phyloP scores from a whole-genome alignment of 2,888 invertebrate species.

The Stenodera caucasica region DNA sequence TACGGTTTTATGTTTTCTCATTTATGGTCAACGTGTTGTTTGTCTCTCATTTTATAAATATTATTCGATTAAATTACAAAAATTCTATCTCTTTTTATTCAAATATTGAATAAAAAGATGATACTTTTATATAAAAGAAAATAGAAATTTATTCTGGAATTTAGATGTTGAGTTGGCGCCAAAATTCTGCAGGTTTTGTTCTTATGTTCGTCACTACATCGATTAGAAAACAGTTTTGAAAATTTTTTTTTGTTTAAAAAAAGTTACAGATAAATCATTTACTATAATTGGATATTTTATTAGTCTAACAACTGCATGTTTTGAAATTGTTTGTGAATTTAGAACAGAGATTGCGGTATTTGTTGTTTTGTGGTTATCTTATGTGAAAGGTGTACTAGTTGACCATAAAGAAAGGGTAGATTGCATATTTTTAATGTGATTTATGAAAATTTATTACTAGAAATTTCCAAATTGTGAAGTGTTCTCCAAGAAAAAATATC shows the following conservation, averaged over 20 bases:
- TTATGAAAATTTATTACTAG: neutral
- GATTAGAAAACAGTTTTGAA: neutral
- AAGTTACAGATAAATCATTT: neutral
- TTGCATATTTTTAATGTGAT: neutral
- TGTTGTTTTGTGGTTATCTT: neutral
- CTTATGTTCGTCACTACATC: neutral
- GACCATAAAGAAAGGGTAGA: neutral
- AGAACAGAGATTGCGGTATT: neutral
- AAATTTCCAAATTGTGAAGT: too few species aligned
- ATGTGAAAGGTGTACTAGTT: constrained; percentile 2
- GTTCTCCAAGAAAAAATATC: too few species aligned
- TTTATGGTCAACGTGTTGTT: neutral
- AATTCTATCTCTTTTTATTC: too few species aligned
- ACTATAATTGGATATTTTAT: constrained; percentile 1
- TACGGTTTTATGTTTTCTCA: neutral
- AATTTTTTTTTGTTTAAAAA: neutral
- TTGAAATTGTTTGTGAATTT: neutral
- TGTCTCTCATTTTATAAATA: too few species aligned
- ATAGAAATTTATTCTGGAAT: neutral
- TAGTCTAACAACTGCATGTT: neutral
- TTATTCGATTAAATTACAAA: too few species aligned
- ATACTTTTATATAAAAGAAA: too few species aligned
- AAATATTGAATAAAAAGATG: too few species aligned
- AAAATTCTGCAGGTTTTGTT: neutral
- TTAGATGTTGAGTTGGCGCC: neutral